Conservation (phyloP, 2,113 vertebrate species). For the Pipa parva region DNA sequence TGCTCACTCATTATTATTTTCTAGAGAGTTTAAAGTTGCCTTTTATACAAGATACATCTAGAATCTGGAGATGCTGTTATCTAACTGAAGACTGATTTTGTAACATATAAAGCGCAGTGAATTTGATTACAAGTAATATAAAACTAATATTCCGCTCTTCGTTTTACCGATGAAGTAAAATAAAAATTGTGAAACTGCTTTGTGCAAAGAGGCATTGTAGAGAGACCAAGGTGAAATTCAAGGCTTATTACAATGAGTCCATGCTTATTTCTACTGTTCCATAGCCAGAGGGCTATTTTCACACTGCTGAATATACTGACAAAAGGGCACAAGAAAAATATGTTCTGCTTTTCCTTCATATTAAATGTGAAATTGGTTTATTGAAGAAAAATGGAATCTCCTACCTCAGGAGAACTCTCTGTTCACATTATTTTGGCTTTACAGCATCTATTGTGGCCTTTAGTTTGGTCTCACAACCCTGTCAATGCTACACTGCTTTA, state of each 20-base stretch:
- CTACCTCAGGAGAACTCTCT: slow-evolving; percentile 21
- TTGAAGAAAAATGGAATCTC: slow-evolving; percentile 34
- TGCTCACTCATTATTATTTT: too few relatives aligned
- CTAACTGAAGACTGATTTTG: too few relatives aligned
- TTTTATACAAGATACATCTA: too few relatives aligned
- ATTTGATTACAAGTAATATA: too few relatives aligned
- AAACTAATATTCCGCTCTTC: too few relatives aligned
- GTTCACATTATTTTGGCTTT: slow-evolving; percentile 30
- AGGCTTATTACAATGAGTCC: slow-evolving; percentile 27
- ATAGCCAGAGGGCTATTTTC: slow-evolving; percentile 41
- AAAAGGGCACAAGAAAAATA: slow-evolving; percentile 41
- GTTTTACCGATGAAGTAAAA: slow-evolving; percentile 27
- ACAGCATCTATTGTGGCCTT: slow-evolving; percentile 9
- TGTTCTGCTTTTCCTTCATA: slow-evolving; percentile 36
- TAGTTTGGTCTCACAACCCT: slow-evolving; percentile 10
- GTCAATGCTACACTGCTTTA: slow-evolving; percentile 7
- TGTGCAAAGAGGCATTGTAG: slow-evolving; percentile 16
- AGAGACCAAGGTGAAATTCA: slow-evolving; percentile 31
- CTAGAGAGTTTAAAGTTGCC: too few relatives aligned
- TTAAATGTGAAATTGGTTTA: slow-evolving; percentile 41
- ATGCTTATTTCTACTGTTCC: slow-evolving; percentile 31
- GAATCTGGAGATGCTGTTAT: too few relatives aligned
- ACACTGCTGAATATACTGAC: slow-evolving; percentile 38
- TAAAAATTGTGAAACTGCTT: slow-evolving; percentile 16
- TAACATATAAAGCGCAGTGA: too few relatives aligned